Evolutionary conservation across 92 coral and sea anemone species (phyloP), one percentile per base, ranked within the genome.

Genomic region (Diadumene lineata): DNA sequence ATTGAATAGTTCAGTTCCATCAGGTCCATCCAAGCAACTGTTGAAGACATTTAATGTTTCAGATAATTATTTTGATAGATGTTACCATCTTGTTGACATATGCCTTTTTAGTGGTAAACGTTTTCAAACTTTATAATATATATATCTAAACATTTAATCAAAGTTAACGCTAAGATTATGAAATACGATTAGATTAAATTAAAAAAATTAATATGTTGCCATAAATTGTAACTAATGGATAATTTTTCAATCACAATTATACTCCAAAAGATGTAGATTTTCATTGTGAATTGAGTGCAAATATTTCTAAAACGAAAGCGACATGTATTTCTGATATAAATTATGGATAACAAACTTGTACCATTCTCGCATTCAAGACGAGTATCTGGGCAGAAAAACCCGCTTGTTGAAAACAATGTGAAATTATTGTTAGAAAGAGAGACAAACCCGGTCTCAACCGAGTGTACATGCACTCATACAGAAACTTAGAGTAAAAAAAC

Each of bases 341-440:
- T 62, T 62, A 62, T 62, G 27, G 31, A 62, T 62, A 28, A 28
- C 68, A 30, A 62, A 62, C 68, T 62, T 53, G 58, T 53, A 38
- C 48, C 58, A 53, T 53, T 16, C 58, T 53, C 58, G 58, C 58
- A 2, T 53, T 23, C 4, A 4, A 38, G 13, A 13, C 48, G 7
- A 13, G 48, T 4, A 13, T 38, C 6, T 38, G 13, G 7, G 6
- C 13, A 13, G 13, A 38, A 38, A 38, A 38, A 38, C 48, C 48
- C 13, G 48, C 48, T 38, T 38, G 6, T 38, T 13, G 13, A 38
- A 38, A 38, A 38, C 13, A 4, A 38, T 38, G 6, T 38, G 6
- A 38, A 38, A 38, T 38, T 38, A 38, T 38, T 38, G 7, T 38
- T 38, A 38, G 48, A 38, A 6, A 38, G 6, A 38, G 6, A 38